phyloP scores from a whole-genome alignment of 2,888 invertebrate genomes.

The Hipparchia sbordonii region DNA sequence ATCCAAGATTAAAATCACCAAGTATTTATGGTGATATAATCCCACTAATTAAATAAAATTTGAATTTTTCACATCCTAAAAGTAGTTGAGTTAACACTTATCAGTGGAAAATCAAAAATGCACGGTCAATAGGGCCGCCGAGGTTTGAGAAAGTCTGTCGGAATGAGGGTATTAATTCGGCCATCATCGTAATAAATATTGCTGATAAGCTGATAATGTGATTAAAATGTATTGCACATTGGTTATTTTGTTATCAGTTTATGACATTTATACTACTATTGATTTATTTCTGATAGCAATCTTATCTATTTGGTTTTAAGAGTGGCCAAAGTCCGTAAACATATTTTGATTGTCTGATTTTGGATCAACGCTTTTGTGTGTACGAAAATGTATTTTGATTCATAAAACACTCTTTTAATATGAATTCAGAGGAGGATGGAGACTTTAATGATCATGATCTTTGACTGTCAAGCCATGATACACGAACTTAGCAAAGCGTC shows the following conservation, averaged over 20 bases:
- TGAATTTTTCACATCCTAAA: not conserved
- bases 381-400: too few species aligned
- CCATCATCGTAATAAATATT: conserved; percentile 13
- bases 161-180: conserved; percentile 22
- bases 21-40: not conserved
- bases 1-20: not conserved
- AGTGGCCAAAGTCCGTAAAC: not conserved
- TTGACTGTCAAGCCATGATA: too few species aligned
- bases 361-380: too few species aligned
- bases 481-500: too few species aligned
- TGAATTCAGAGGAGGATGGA: too few species aligned
- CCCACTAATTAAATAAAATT: too few species aligned
- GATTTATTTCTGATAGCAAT: conserved; percentile 16
- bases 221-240: conserved; percentile 13
- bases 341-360: not conserved
- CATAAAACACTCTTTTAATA: too few species aligned
- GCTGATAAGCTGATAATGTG: conserved; percentile 17
- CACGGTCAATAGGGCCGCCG: not conserved
- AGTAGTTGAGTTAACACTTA: not conserved
- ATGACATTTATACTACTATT: conserved; percentile 7
- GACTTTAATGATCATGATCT: too few species aligned
- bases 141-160: not conserved
- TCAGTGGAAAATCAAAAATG: not conserved
- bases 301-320: not conserved
- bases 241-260: conserved; percentile 15